Evolutionary conservation across 2,113 vertebrate species (phyloP), one percentile per base, ranked within the genome.

Genomic region (Paramormyrops kingsleyae): DNA sequence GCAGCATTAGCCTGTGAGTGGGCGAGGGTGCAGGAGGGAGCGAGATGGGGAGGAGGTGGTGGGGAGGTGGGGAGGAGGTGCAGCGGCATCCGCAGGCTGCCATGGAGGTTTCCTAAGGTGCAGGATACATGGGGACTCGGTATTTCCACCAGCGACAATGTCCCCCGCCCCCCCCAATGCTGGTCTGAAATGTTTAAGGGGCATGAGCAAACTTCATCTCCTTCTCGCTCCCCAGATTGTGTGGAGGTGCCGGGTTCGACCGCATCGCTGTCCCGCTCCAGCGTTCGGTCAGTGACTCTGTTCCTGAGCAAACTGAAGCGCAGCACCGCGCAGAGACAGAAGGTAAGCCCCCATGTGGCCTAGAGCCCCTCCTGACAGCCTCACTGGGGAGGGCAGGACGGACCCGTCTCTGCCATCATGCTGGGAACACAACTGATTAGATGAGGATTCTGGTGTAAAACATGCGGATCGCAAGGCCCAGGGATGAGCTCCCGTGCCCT

Each of bases 221-320:
- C 46, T 13, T 27, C 3, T 44, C 56, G 13, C 50, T 3, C 89
- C 53, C 49, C 94, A 97, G 96, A 94, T 42, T 70, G 52, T 0
- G 86, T 90, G 80, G 91, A 90, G 87, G 89, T 89, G 39, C 88
- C 91, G 83, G 90, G 92, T 13, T 88, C 80, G 1, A 86, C 83
- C 88, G 97, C 94, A 91, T 62, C 94, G 0, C 24, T 93, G 52
- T 92, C 92, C n/a, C 91, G 94, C 7, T 42, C 0, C 93, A 90
- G 93, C 89, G 94, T 95, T 0, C 93, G 96, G 91, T 96, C 96
- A 0, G 97, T 97, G 8, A 93, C 98, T 89, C 95, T 97, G 3
- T 99, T 99, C 95, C 96, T 99, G 91, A 98, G 94, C 94, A 98
- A 97, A 92, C 97, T 99, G 53, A 98, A 98, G 93, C 97, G 96